Evolutionary conservation across 2,113 vertebrate species (phyloP), one percentile per base, ranked within the genome.

Genomic region (Tragelaphus buxtoni): DNA sequence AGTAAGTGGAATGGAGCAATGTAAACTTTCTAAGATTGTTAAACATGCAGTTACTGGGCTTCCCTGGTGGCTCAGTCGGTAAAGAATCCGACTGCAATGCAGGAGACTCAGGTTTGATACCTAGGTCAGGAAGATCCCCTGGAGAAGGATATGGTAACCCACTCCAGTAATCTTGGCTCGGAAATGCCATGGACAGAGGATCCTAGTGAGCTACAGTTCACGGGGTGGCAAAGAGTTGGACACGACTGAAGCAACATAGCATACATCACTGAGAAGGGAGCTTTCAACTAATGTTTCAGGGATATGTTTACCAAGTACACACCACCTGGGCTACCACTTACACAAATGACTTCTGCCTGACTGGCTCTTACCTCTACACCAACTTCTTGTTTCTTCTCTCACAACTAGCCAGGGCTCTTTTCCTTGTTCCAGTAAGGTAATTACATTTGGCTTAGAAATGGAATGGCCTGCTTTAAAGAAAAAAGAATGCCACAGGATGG

Each of bases 341-440:
- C 53, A 92, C 9, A 84, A 8, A 74, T 35, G 39, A n/a, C 39
- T 84, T 72, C 65, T 72, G 14, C 35, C 39, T 72, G 35, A 9
- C 39, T 83, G 13, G 39, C 2, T 84, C 90, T 84, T 84, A 84
- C 90, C 80, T 92, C 39, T 49, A 58, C 4, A 84, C 14, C 65
- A 72, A 13, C 42, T 84, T 92, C 80, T 74, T 35, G 30, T 49
- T 35, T 72, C 63, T 74, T 92, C 80, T 53, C 30, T 49, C 53
- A 84, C 10, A 92, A 58, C 32, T 81, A 58, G 60, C 61, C 86
- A 94, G 53, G 86, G 93, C 7, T 89, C 86, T 74, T 94, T 51
- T 58, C 86, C 77, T 89, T 94, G 77, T 9, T 94, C 86, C 53
- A 94, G 42, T 82, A 88, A 82, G 77, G 86, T 74, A 49, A 89